A percentile compares a stretch with the other conserved stretches of the same genome.
These are phyloP conservation scores for Thrips palmi DNA, from an alignment of 1,140 invertebrate genomes.

Conservation along the genomic window DNA sequence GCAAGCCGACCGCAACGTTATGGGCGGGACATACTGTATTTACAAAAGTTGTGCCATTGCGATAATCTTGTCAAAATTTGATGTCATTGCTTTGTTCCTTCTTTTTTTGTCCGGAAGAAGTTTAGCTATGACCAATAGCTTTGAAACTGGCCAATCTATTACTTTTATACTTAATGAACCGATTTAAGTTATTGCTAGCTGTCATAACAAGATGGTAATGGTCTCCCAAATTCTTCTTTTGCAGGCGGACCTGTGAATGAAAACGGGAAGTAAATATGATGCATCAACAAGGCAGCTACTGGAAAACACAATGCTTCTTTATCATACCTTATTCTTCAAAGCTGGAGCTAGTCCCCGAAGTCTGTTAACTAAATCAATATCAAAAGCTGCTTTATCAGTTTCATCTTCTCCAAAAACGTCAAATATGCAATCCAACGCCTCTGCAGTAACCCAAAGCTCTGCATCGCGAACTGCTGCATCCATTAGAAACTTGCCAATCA, in stretches of 20 bases:
- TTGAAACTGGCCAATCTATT: conserved; percentile 15
- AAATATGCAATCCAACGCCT: conserved; percentile 52
- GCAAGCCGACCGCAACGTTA: too few relatives aligned
- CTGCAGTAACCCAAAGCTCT: conserved; percentile 48
- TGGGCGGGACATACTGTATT: too few relatives aligned
- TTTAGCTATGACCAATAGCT: too few relatives aligned
- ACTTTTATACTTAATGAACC: conserved; percentile 51
- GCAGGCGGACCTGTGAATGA: conserved; percentile 33
- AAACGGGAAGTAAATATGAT: conserved; percentile 13
- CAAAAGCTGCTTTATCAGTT: conserved; percentile 37
- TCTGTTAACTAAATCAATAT: conserved; percentile 39
- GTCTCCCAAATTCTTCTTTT: conserved; percentile 40
- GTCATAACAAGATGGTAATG: conserved; percentile 45
- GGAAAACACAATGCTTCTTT: conserved; percentile 14
- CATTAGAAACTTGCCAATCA: conserved; percentile 25
- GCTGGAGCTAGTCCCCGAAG: conserved; percentile 32
- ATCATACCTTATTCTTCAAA: conserved; percentile 42
- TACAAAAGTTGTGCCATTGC: too few relatives aligned
- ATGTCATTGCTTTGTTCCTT: too few relatives aligned
- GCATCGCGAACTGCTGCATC: conserved; percentile 29
- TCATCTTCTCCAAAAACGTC: conserved; percentile 62
- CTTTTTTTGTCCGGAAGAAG: too few relatives aligned
- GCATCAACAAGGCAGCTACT: conserved; percentile 10
- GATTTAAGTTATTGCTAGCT: conserved; percentile 42
- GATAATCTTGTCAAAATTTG: too few relatives aligned